Percentiles rank a stretch among this genome's conserved stretches.
Conservation (phyloP, 2,797 vertebrate species). For the Anabacerthia variegaticeps region DNA sequence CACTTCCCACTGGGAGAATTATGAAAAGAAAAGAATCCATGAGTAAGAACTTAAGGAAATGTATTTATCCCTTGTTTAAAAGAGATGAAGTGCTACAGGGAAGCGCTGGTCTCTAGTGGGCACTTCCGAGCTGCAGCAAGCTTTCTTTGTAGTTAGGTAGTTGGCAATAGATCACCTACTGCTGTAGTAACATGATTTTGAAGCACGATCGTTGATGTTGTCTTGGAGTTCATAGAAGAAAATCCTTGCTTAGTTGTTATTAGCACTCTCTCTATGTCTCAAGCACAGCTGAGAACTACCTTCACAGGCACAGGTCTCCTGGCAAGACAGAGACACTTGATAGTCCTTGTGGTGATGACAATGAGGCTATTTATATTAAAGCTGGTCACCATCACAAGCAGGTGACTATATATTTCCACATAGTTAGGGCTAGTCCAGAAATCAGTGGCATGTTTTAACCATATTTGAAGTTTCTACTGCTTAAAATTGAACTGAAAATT, state of each 20-base stretch:
- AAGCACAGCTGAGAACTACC: not conserved
- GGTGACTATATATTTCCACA: not conserved
- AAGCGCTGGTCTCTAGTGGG: not conserved
- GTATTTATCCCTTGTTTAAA: not conserved
- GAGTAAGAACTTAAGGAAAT: not conserved
- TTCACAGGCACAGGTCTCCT: not conserved
- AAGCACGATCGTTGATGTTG: not conserved
- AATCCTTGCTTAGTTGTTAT: not conserved
- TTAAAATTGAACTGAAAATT: not conserved
- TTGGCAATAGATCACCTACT: not conserved
- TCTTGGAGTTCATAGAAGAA: not conserved
- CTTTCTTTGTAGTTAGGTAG: not conserved
- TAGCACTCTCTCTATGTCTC: not conserved
- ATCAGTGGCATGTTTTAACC: not conserved
- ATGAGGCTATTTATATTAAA: not conserved
- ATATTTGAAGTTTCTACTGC: not conserved
- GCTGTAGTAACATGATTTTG: constrained; percentile 7
- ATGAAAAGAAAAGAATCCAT: not conserved
- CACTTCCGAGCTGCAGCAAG: not conserved
- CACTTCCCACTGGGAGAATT: not conserved
- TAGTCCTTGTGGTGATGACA: not conserved
- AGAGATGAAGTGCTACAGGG: not conserved
- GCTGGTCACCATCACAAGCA: not conserved
- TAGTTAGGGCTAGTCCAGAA: not conserved
- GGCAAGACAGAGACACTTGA: not conserved